A percentile compares a stretch with the other conserved stretches of the same genome.
Evolutionary conservation across 1,140 invertebrate species (phyloP).

Genomic region (Spodoptera frugiperda): DNA sequence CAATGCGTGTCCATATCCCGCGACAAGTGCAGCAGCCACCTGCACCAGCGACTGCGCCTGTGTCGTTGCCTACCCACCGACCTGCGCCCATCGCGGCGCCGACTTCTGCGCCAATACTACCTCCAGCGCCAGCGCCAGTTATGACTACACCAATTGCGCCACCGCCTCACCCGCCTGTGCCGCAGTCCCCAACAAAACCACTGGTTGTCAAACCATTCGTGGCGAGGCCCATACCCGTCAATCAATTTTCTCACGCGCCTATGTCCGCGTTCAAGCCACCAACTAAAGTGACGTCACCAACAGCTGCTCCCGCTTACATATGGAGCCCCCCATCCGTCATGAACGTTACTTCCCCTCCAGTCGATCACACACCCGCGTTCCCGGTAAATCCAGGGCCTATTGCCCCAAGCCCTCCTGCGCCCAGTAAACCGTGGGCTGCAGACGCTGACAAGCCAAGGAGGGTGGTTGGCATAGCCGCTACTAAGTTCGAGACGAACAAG

Average conservation of each 20-base stretch:
- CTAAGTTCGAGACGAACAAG: conserved; percentile 83
- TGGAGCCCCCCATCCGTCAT: conserved; percentile 82
- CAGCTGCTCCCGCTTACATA: conserved; percentile 68
- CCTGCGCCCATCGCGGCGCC: conserved; percentile 64
- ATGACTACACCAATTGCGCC: conserved; percentile 48
- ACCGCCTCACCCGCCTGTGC: conserved; percentile 70
- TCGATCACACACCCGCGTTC: conserved; percentile 55
- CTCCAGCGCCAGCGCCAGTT: conserved; percentile 62
- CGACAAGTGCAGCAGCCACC: conserved; percentile 73
- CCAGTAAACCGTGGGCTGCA: conserved; percentile 70
- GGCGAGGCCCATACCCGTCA: conserved; percentile 87
- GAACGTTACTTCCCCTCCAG: conserved; percentile 68
- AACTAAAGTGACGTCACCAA: conserved; percentile 80
- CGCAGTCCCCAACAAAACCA: conserved; percentile 80
- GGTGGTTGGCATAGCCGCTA: conserved; percentile 74
- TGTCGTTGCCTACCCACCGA: neutral
- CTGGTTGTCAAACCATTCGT: conserved; percentile 75
- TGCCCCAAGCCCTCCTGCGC: conserved; percentile 50
- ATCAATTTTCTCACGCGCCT: conserved; percentile 91
- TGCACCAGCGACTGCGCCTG: conserved; percentile 66
- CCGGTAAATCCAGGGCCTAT: conserved; percentile 59
- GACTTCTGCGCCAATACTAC: conserved; percentile 75
- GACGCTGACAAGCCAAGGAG: conserved; percentile 71
- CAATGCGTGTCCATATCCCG: conserved; percentile 57
- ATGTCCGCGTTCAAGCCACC: conserved; percentile 90